Conservation (phyloP, 2,888 invertebrate species). For the Brachycybe producta region DNA sequence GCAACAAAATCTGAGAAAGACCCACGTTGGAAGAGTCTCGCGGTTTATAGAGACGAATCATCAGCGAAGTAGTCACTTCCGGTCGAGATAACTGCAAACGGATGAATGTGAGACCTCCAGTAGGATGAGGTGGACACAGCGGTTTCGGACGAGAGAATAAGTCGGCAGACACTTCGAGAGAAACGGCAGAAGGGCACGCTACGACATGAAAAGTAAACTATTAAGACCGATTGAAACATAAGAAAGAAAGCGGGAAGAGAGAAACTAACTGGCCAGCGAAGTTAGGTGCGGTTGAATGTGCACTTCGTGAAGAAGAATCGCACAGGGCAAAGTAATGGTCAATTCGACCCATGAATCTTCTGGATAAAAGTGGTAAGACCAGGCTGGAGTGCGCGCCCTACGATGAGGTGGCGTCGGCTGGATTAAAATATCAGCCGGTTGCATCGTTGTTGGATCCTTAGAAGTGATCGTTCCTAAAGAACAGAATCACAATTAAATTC, state of each 20-base stretch:
- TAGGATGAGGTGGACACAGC: slow-evolving; percentile 69
- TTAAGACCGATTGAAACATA: not conserved
- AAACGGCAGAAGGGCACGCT: slow-evolving; percentile 80
- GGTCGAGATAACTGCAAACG: slow-evolving; percentile 67
- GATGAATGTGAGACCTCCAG: slow-evolving; percentile 76
- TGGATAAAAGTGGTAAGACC: slow-evolving; percentile 91
- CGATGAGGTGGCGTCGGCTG: slow-evolving; percentile 67
- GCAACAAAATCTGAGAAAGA: slow-evolving; percentile 66
- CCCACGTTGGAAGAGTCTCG: slow-evolving; percentile 81
- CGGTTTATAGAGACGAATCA: slow-evolving; percentile 66
- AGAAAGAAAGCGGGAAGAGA: not conserved
- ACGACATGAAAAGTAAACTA: slow-evolving; percentile 23
- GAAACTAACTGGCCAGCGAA: slow-evolving; percentile 55
- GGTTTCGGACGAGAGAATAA: slow-evolving; percentile 63
- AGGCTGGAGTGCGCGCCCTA: slow-evolving; percentile 77
- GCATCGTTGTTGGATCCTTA: slow-evolving; percentile 70
- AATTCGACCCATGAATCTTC: slow-evolving; percentile 74
- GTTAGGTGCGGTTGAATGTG: slow-evolving; percentile 73
- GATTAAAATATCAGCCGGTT: slow-evolving; percentile 76
- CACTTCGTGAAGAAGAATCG: slow-evolving; percentile 72
- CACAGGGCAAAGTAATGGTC: slow-evolving; percentile 72
- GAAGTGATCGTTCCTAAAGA: slow-evolving; percentile 53
- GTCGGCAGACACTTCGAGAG: slow-evolving; percentile 70
- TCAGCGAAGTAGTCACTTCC: slow-evolving; percentile 70
- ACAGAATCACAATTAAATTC: slow-evolving; percentile 4